Evolutionary conservation across 2,797 vertebrate genomes (phyloP), one percentile per base, ranked within the genome.

Genomic region (Tangara arthus): DNA sequence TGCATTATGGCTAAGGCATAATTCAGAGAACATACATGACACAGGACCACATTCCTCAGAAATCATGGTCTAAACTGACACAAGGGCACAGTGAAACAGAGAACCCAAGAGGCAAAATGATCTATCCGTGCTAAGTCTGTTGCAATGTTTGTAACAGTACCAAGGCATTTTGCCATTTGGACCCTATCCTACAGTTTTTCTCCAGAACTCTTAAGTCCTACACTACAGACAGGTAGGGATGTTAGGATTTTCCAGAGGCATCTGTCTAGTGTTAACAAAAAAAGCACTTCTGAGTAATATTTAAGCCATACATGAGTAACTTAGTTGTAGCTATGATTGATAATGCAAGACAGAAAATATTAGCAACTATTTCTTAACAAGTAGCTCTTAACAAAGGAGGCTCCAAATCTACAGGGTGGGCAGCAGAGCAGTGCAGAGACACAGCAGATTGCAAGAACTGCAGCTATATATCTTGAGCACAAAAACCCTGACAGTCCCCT

Each of bases 321-420:
- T 61, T 37, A 63, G 37, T 63, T 68, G 71, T 63, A 49, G 35
- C 21, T 60, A 30, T 26, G 30, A 60, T 14, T 57, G 30, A 52
- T 56, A 91, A 81, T 1, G 5, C 44, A 71, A 70, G 35, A 27
- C 11, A 66, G n/a, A 64, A 73, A 81, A 70, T 35, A 70, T 11
- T 52, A 85, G 42, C 46, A 86, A 46, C 27, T 7, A 4, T 34
- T 86, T 64, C 50, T 60, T 71, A 50, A 37, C 28, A 69, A 64
- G 46, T 8, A 69, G 9, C 18, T 88, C n/a, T 52, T 85, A 61
- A 47, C 6, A 72, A 56, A 57, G 20, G 26, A 65, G 18, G 27
- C 11, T 77, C 52, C 52, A 9, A 14, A 34, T n/a, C 23, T 6
- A 34, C 0, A 1, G 32, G 14, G 19, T 1, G 2, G 16, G 41